Percentiles rank a stretch among this genome's conserved stretches.
These are phyloP conservation scores for Phalanger gymnotis DNA, from an alignment of 2,797 vertebrate genomes.

Conservation along the genomic window DNA sequence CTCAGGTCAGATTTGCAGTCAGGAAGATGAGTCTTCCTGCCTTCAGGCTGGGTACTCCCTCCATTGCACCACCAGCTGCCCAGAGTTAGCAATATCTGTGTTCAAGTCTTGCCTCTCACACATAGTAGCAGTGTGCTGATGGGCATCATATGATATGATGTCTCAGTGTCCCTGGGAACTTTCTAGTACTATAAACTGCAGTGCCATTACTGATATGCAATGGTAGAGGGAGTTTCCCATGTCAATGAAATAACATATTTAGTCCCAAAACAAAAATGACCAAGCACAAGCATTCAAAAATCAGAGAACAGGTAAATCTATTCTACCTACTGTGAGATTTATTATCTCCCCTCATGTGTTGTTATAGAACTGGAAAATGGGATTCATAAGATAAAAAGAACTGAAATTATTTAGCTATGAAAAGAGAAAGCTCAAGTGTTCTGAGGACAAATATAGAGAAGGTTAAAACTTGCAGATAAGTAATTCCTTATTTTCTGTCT, in stretches of 20 bases:
- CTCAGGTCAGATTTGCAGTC: not conserved
- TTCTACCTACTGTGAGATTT: not conserved
- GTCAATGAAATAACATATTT: not conserved
- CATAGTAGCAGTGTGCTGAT: not conserved
- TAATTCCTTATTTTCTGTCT: not conserved
- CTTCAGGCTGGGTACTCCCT: not conserved
- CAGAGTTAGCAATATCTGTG: not conserved
- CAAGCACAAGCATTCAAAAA: not conserved
- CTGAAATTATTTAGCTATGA: not conserved
- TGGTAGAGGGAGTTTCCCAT: not conserved
- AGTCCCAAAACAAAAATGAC: not conserved
- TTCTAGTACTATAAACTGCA: not conserved
- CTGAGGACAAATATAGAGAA: not conserved
- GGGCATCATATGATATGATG: not conserved
- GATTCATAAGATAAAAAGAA: not conserved
- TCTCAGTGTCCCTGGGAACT: not conserved
- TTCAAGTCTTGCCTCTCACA: not conserved
- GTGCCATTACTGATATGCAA: not conserved
- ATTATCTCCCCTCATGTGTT: not conserved
- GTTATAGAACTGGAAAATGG: slow-evolving; percentile 51
- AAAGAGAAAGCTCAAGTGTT: not conserved
- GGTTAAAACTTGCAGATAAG: not conserved
- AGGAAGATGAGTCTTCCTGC: not conserved
- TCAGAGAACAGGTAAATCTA: not conserved
- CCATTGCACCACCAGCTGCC: not conserved